Evolutionary conservation across 2,797 vertebrate species (phyloP), one percentile per base, ranked within the genome.

Genomic region (Peromyscus nudipes): DNA sequence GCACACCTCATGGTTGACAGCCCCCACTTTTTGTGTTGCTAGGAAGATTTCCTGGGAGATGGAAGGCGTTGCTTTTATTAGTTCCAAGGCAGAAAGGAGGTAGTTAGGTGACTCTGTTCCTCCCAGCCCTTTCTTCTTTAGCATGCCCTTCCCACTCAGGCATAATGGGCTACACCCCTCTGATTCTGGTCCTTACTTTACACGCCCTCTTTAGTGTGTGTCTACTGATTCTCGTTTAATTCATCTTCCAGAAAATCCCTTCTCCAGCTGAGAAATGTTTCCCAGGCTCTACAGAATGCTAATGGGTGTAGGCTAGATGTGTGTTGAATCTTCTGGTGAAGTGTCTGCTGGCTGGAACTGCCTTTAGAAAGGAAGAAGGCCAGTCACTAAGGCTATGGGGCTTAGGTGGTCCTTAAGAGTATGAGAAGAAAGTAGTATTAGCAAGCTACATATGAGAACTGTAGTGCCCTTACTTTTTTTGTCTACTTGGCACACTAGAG

Each of bases 201-300:
- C 16, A 91, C 3, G 0, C 40, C 87, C 80, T 86, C 65, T 79
- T 71, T 52, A 34, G 19, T 29, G 6, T 69, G 2, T 94, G 11
- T 83, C 60, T 73, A 65, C 4, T 60, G 62, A n/a, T 84, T 87
- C 87, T 96, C 31, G 89, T 93, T 55, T 60, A 62, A 55, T 64
- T 77, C 34, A 23, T 96, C 64, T 76, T 93, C n/a, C 60, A 73
- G 83, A 89, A 69, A 96, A n/a, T 94, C n/a, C 85, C 81, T 1
- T 73, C 21, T 43, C 40, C 46, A 12, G 52, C 55, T 69, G 40
- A 86, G 75, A 69, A 95, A 13, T 69, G 55, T 46, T 37, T 57
- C 21, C 0, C 37, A 14, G 19, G 7, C 77, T 90, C 80, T 88
- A 34, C 9, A 83, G 6, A 92, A 57, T 83, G 64, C 37, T 46